A percentile compares a stretch with the other conserved stretches of the same genome.
Conservation (phyloP, 2,113 vertebrate species). For the Sus scrofa region T2T-Sscrofa CM000830.6:114530501-114531000, state of each 20-base stretch:
- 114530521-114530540: conserved; percentile 29
- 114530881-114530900: conserved; percentile 89
- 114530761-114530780: conserved; percentile 86
- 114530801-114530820: conserved; percentile 85
- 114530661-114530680: conserved; percentile 60
- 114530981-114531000: background rate
- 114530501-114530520: conserved; percentile 59
- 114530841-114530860: conserved; percentile 87
- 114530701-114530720: conserved; percentile 81
- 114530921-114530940: conserved; percentile 87
- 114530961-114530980: conserved; percentile 70
- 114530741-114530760: conserved; percentile 86
- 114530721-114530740: conserved; percentile 87
- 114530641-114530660: background rate
- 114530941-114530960: conserved; percentile 87
- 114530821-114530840: conserved; percentile 83
- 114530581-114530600: conserved; percentile 42
- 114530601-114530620: conserved; percentile 27
- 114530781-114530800: conserved; percentile 85
- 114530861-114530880: conserved; percentile 89
- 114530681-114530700: conserved; percentile 67
- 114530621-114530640: background rate
- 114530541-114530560: background rate
- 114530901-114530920: conserved; percentile 87
- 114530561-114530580: conserved; percentile 29